A percentile compares a stretch with the other conserved stretches of the same genome.
Conservation (phyloP, 2,113 vertebrate genomes). For the Elephantulus edwardii region DNA sequence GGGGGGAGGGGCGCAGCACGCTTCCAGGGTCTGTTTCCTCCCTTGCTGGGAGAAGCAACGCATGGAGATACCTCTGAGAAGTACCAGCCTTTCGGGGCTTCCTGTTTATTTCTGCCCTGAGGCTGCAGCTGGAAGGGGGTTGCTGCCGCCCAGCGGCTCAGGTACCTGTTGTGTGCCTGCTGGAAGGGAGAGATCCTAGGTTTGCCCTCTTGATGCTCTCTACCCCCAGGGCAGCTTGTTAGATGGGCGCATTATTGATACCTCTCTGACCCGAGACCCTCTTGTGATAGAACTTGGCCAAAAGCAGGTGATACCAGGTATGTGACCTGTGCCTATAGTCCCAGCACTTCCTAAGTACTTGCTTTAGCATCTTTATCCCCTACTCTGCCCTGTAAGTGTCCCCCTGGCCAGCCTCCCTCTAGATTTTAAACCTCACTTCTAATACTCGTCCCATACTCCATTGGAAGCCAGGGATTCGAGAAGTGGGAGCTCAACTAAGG, state of each 20-base stretch:
- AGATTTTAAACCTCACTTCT: not conserved
- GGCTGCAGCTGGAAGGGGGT: not conserved
- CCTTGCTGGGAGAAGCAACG: not conserved
- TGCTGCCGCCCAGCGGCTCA: not conserved
- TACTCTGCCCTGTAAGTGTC: not conserved
- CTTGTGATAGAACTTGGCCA: constrained; percentile 95
- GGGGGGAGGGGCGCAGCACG: not conserved
- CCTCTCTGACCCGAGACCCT: constrained; percentile 92
- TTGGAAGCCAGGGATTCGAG: not conserved
- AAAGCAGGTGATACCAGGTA: constrained; percentile 94
- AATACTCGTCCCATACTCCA: not conserved
- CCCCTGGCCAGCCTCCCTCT: not conserved
- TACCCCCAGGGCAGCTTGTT: constrained; percentile 89
- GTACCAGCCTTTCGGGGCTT: constrained; percentile 25
- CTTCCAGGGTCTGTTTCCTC: not conserved
- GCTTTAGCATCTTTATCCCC: not conserved
- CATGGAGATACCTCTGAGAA: constrained; percentile 17
- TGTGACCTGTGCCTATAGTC: not conserved
- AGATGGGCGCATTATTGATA: constrained; percentile 94
- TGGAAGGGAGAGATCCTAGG: not conserved
- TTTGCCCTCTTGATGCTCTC: constrained; percentile 6
- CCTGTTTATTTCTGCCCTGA: constrained; percentile 22
- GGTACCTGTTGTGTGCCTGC: not conserved
- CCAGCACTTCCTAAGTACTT: not conserved
- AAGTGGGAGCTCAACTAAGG: not conserved